These are phyloP conservation scores for Ianthella basta DNA, from an alignment of 37 sponge, comb jelly and placozoan species.

Conservation along the genomic window DNA sequence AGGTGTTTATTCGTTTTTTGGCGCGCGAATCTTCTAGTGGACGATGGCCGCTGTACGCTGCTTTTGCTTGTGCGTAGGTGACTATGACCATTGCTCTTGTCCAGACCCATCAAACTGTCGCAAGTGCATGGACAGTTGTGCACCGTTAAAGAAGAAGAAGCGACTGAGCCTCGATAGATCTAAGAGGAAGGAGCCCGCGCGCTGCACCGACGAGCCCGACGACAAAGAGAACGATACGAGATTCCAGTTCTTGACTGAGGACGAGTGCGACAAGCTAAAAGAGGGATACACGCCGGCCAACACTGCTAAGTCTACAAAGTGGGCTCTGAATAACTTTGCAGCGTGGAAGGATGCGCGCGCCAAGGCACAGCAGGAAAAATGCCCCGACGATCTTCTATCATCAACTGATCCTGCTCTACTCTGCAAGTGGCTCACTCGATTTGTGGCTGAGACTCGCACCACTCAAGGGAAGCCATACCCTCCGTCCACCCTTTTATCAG, in stretches of 20 bases:
- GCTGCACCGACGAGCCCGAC: no score
- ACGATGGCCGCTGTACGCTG: no score
- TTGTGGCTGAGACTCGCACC: conserved; percentile 1
- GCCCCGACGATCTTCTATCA: background rate
- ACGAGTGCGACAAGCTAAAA: background rate
- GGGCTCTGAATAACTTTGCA: background rate
- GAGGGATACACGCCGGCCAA: background rate
- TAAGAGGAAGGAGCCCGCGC: no score
- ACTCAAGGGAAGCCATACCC: conserved; percentile 22
- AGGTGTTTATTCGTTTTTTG: no score
- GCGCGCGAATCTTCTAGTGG: no score
- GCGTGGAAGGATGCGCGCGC: background rate
- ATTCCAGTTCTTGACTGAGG: background rate
- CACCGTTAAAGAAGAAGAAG: no score
- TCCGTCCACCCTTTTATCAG: conserved; percentile 35
- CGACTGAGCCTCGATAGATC: no score
- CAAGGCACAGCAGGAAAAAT: background rate
- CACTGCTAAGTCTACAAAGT: background rate
- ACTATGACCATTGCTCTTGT: no score
- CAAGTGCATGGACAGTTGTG: no score
- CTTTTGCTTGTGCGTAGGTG: no score
- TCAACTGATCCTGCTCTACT: background rate
- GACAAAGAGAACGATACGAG: no score
- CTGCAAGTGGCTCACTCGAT: background rate
- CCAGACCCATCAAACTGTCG: no score